A percentile compares a stretch with the other conserved stretches of the same genome.
phyloP scores from a whole-genome alignment of 2,113 vertebrate species.

The Psittacula cyanocephala region DNA sequence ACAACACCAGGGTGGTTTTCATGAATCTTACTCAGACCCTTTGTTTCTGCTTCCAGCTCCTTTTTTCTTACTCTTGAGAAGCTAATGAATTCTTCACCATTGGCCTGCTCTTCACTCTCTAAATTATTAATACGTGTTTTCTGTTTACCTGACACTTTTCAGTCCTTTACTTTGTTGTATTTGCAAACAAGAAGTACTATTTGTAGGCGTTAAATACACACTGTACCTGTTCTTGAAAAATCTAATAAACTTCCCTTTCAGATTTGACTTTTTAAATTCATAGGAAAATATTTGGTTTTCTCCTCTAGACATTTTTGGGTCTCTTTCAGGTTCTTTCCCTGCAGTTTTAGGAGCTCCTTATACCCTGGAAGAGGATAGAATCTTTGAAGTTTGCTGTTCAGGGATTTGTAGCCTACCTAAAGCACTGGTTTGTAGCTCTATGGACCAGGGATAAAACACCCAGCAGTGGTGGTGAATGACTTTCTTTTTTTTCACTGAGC shows the following conservation, averaged over 20 bases:
- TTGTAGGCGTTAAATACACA: not conserved
- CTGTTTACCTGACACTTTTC: not conserved
- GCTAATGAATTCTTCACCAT: not conserved
- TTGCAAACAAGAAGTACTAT: not conserved
- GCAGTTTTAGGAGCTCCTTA: not conserved
- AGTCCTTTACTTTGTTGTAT: not conserved
- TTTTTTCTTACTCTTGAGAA: not conserved
- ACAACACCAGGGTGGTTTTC: not conserved
- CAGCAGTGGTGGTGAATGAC: not conserved
- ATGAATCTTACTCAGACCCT: not conserved
- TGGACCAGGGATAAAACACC: not conserved
- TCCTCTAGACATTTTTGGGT: not conserved
- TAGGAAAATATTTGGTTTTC: not conserved
- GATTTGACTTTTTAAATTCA: not conserved
- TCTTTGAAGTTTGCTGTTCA: not conserved
- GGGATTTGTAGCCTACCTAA: not conserved
- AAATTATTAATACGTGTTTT: not conserved
- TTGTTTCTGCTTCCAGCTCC: not conserved
- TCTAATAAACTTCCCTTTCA: not conserved
- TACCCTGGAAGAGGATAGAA: not conserved
- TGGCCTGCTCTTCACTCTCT: not conserved
- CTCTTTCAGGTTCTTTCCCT: not conserved
- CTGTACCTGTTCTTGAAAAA: not conserved
- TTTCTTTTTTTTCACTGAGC: not conserved
- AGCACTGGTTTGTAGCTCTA: not conserved